Percentiles rank a stretch among this genome's conserved stretches.
phyloP scores from a whole-genome alignment of 2,113 vertebrate species.

The Ranitomeya variabilis region DNA sequence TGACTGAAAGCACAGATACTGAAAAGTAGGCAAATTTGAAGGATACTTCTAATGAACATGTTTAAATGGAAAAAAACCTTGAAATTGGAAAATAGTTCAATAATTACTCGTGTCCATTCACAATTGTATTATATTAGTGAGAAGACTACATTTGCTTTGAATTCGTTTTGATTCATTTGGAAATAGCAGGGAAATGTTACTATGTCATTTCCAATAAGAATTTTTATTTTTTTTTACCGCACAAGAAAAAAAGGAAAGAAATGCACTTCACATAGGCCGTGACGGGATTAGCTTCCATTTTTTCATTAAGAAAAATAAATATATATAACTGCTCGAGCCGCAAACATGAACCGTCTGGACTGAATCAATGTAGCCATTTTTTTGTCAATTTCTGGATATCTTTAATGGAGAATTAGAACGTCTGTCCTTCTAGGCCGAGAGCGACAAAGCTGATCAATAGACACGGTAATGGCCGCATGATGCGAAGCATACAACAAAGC shows the following conservation, averaged over 20 bases:
- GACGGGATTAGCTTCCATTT: not conserved
- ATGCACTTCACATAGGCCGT: not conserved
- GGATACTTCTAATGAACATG: too few relatives aligned
- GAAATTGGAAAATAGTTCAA: too few relatives aligned
- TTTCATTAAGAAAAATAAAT: slow-evolving; percentile 39
- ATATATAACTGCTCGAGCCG: not conserved
- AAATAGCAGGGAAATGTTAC: not conserved
- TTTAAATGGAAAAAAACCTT: too few relatives aligned
- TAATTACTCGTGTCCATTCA: too few relatives aligned
- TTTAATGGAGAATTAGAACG: slow-evolving; percentile 68
- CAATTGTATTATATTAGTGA: too few relatives aligned
- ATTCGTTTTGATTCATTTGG: not conserved
- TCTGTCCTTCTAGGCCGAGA: slow-evolving; percentile 66
- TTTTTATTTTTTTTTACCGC: too few relatives aligned
- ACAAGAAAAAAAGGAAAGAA: not conserved
- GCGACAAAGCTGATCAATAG: slow-evolving; percentile 75
- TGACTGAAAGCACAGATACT: too few relatives aligned
- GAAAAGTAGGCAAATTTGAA: too few relatives aligned
- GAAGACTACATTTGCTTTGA: not conserved
- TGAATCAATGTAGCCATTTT: slow-evolving; percentile 79
- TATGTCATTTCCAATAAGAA: not conserved
- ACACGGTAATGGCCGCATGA: slow-evolving; percentile 72
- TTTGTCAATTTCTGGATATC: slow-evolving; percentile 74
- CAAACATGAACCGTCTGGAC: slow-evolving; percentile 68
- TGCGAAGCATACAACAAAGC: slow-evolving; percentile 73